These are phyloP conservation scores for Diglossa brunneiventris DNA, from an alignment of 2,113 vertebrate genomes.

Conservation along the genomic window DNA sequence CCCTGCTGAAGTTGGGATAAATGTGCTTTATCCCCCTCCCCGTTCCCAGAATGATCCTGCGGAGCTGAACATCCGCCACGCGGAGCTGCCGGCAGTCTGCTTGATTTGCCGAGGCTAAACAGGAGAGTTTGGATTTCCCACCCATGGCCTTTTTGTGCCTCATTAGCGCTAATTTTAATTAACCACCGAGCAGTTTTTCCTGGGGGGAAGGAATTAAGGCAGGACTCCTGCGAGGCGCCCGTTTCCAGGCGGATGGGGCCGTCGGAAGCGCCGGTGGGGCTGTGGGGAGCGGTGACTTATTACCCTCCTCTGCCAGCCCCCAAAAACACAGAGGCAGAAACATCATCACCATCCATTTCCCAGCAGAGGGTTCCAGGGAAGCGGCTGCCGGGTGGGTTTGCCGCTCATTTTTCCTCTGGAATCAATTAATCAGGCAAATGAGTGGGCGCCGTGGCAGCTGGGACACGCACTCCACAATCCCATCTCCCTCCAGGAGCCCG, in stretches of 20 bases:
- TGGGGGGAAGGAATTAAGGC: background rate
- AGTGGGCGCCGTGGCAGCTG: accelerated
- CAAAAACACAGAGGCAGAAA: background rate
- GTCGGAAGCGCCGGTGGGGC: background rate
- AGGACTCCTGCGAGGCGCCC: background rate
- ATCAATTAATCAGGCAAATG: background rate
- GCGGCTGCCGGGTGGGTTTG: background rate
- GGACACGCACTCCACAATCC: accelerated
- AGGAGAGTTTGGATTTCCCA: slow-evolving; percentile 29
- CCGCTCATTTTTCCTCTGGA: background rate
- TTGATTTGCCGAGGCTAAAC: background rate
- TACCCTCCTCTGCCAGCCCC: background rate
- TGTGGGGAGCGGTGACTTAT: background rate
- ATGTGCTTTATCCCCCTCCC: background rate
- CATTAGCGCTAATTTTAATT: slow-evolving; percentile 61
- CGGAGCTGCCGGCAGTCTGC: background rate
- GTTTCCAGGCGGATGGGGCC: background rate
- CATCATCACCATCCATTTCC: slow-evolving; percentile 27
- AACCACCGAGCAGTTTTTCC: background rate
- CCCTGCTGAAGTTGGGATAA: background rate
- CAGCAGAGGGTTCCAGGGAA: background rate
- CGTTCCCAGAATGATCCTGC: background rate
- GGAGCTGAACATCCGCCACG: background rate
- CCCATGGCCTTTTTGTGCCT: slow-evolving; percentile 12
- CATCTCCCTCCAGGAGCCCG: accelerated